Evolutionary conservation across 2,113 vertebrate species (phyloP).

Genomic region (Varanus salvator): DNA sequence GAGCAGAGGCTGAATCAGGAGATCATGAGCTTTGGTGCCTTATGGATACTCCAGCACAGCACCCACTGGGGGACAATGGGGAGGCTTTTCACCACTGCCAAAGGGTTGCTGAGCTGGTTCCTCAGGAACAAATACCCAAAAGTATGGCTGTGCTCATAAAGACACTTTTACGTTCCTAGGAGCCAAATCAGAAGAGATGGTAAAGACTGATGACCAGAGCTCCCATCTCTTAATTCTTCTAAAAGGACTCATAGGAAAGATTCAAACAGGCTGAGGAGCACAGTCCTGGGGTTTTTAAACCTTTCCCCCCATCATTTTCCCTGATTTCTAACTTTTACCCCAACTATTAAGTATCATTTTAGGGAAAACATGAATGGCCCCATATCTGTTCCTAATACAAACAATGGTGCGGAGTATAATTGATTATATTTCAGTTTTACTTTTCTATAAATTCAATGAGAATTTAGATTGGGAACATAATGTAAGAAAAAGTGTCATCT

Average conservation of each 20-base stretch:
- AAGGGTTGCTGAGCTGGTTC: not conserved
- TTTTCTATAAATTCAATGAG: not conserved
- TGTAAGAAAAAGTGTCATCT: not conserved
- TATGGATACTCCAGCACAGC: not conserved
- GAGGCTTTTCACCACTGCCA: not conserved
- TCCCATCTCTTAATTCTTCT: not conserved
- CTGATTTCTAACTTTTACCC: not conserved
- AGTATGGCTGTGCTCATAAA: not conserved
- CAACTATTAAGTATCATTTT: not conserved
- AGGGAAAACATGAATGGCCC: not conserved
- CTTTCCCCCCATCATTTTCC: not conserved
- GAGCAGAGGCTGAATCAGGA: too few species aligned
- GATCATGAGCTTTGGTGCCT: not conserved
- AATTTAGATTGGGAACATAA: not conserved
- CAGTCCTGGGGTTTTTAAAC: not conserved
- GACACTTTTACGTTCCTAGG: not conserved
- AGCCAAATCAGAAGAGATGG: not conserved
- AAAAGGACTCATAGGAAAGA: not conserved
- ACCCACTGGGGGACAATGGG: too few species aligned
- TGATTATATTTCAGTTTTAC: not conserved
- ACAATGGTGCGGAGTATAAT: not conserved
- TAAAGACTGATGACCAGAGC: not conserved
- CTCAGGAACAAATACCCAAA: not conserved
- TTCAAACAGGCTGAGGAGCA: not conserved
- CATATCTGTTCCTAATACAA: not conserved